Evolutionary conservation across 2,797 vertebrate species (phyloP).

Genomic region (Pantherophis vulpinus): DNA sequence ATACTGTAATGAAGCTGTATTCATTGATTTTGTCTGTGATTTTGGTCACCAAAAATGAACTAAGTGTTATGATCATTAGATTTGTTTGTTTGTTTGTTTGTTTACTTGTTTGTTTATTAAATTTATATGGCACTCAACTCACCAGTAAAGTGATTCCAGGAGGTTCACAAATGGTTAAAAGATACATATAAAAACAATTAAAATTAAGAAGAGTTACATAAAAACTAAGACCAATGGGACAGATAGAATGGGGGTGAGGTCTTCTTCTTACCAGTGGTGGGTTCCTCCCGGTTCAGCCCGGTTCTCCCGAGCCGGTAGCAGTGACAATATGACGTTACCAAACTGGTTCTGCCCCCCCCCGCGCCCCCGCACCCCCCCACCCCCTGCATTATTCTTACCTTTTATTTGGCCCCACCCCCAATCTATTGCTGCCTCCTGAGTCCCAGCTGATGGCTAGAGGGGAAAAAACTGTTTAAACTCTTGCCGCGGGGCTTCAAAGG

Average conservation of each 20-base stretch:
- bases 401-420: no score
- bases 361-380: no score
- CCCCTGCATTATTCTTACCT: no score
- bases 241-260: not conserved
- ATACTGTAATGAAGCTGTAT: not conserved
- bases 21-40: not conserved
- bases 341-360: no score
- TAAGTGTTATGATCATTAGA: not conserved
- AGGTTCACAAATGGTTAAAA: not conserved
- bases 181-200: not conserved
- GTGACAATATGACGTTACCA: no score
- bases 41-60: not conserved
- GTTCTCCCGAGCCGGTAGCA: no score
- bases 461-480: no score
- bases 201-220: not conserved
- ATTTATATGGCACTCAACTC: not conserved
- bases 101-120: not conserved
- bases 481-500: no score
- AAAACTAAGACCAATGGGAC: not conserved
- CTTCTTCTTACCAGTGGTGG: not conserved
- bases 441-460: no score
- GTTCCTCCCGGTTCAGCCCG: no score
- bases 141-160: not conserved
- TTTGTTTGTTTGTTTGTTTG: not conserved
- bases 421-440: no score